Evolutionary conservation across 2,797 vertebrate genomes (phyloP).

Genomic region (Limnodromus scolopaceus): DNA sequence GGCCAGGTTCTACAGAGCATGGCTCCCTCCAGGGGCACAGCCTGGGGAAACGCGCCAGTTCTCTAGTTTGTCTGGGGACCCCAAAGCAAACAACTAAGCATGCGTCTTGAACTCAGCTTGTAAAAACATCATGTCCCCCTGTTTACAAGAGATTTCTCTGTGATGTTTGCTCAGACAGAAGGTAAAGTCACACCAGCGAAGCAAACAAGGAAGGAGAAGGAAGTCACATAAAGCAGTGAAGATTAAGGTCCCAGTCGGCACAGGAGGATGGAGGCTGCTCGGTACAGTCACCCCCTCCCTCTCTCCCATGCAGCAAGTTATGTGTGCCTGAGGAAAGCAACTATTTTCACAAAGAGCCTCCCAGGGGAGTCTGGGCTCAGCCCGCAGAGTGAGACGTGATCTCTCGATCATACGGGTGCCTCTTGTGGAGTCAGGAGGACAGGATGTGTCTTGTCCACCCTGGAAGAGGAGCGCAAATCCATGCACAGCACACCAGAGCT

Average conservation of each 20-base stretch:
- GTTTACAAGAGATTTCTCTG: constrained; percentile 51
- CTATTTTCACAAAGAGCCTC: not conserved
- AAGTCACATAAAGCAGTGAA: constrained; percentile 46
- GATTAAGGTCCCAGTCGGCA: not conserved
- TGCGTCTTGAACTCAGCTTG: constrained; percentile 33
- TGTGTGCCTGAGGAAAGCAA: not conserved
- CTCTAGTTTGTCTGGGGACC: not conserved
- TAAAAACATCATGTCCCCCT: constrained; percentile 56
- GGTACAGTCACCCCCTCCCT: rapidly evolving
- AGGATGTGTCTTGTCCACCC: not conserved
- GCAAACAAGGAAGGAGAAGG: constrained; percentile 56
- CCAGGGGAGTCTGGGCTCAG: not conserved
- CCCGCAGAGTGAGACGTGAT: not conserved
- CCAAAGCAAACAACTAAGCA: constrained; percentile 65
- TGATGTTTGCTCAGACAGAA: constrained; percentile 64
- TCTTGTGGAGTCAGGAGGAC: not conserved
- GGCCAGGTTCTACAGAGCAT: not conserved
- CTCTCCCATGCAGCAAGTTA: not conserved
- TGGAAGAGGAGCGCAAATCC: not conserved
- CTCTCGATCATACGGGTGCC: not conserved
- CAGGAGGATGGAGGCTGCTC: not conserved
- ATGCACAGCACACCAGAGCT: not conserved
- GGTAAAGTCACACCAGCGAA: constrained; percentile 49
- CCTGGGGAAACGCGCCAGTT: constrained; percentile 2
- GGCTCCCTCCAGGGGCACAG: constrained; percentile 28